Conservation (phyloP, 2,113 vertebrate genomes). For the Pachycephala philippinensis region DNA sequence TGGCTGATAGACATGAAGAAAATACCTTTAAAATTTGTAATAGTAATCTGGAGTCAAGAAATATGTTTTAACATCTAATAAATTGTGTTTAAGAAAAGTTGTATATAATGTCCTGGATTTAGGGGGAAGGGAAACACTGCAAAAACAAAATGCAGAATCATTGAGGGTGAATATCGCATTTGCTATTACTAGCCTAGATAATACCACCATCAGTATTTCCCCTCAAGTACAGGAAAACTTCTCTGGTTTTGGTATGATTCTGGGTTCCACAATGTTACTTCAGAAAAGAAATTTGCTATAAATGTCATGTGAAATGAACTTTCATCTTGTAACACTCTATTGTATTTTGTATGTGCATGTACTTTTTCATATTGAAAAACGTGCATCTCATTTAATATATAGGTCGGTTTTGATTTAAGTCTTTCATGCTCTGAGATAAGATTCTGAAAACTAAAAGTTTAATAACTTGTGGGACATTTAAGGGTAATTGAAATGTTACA, state of each 20-base stretch:
- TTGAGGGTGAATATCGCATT: neutral
- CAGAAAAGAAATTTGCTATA: neutral
- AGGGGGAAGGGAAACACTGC: neutral
- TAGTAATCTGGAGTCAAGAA: neutral
- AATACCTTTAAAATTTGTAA: neutral
- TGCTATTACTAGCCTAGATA: neutral
- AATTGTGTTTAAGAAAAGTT: neutral
- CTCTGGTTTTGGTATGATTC: neutral
- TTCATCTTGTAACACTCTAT: neutral
- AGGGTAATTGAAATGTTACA: neutral
- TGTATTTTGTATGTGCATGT: neutral
- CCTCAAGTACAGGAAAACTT: neutral
- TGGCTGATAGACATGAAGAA: neutral
- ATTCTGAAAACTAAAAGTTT: neutral
- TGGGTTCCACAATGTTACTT: neutral
- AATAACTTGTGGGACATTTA: neutral
- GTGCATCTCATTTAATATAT: neutral
- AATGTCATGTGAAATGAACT: neutral
- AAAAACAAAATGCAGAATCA: neutral
- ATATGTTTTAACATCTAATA: neutral
- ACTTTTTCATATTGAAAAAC: neutral
- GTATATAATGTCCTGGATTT: neutral
- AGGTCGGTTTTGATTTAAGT: neutral
- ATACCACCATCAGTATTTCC: neutral
- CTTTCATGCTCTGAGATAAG: conserved; percentile 7